Conservation (phyloP, 2,888 invertebrate species). For the Orthonychiurus folsomi region DNA sequence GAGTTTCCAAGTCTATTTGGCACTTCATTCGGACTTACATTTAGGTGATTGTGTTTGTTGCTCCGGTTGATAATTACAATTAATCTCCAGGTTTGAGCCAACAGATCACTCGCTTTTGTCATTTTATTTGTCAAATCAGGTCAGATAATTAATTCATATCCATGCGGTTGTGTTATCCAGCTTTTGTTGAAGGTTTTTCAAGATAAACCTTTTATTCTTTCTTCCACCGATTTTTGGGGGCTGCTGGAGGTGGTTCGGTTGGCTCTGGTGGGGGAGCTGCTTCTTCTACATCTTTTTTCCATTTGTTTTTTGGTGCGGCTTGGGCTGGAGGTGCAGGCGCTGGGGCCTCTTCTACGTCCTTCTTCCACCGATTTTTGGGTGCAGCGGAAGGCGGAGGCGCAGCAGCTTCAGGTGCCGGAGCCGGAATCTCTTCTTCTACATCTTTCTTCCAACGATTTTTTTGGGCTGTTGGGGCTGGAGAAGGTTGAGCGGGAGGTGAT, state of each 20-base stretch:
- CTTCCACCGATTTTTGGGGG: not conserved
- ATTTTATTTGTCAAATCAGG: not conserved
- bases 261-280: not conserved
- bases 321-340: not conserved
- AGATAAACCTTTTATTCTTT: slow-evolving; percentile 2
- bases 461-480: not conserved
- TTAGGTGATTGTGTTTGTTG: not conserved
- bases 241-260: not conserved
- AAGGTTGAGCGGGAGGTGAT: not conserved
- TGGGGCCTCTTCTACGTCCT: slow-evolving; percentile 6
- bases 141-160: no score
- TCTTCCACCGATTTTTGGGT: slow-evolving; percentile 10
- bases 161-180: no score
- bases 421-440: not conserved
- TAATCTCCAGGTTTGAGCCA: slow-evolving; percentile 1
- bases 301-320: slow-evolving; percentile 6
- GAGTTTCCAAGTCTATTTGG: no score
- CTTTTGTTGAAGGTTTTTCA: no score
- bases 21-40: not conserved
- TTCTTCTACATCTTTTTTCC: not conserved
- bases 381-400: not conserved
- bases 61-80: not conserved
- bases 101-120: not conserved
- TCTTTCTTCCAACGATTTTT: not conserved
- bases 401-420: not conserved